Percentiles rank a stretch among this genome's conserved stretches.
These are phyloP conservation scores for Scomber scombrus DNA, from an alignment of 2,113 vertebrate species.

Conservation along the genomic window DNA sequence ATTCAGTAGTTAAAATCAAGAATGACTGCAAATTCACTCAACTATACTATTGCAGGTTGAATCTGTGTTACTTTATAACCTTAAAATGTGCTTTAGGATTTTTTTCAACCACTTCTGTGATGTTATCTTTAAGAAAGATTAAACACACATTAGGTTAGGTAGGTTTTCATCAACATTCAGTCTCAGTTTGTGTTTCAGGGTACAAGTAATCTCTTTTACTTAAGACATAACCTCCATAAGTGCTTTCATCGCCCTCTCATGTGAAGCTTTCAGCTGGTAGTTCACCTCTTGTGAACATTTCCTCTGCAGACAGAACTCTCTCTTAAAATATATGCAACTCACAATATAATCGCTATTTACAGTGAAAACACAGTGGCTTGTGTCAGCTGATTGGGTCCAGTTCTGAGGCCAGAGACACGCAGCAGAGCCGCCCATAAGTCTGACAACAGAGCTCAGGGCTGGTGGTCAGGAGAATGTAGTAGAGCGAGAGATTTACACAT, in stretches of 20 bases:
- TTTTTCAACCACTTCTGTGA: neutral
- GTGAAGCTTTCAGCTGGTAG: conserved; percentile 27
- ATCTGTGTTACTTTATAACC: too few relatives aligned
- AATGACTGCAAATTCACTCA: too few relatives aligned
- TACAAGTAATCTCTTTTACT: conserved; percentile 13
- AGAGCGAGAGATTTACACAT: neutral
- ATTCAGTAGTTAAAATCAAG: too few relatives aligned
- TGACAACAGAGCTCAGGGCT: neutral
- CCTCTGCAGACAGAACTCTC: neutral
- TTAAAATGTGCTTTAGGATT: too few relatives aligned
- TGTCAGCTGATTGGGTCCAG: neutral
- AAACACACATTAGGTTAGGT: conserved; percentile 22
- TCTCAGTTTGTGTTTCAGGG: conserved; percentile 13
- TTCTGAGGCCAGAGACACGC: neutral
- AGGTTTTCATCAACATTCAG: conserved; percentile 24
- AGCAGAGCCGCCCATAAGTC: neutral
- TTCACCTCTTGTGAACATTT: neutral
- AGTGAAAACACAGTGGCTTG: neutral
- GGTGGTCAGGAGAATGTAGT: neutral
- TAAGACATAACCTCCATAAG: neutral
- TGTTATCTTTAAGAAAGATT: neutral
- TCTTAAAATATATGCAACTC: neutral
- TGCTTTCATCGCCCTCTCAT: neutral
- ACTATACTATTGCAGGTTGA: too few relatives aligned
- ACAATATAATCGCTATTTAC: neutral